A percentile compares a stretch with the other conserved stretches of the same genome.
These are phyloP conservation scores for Drosophila obscura DNA, from an alignment of 1,140 invertebrate species.

Conservation along the genomic window DNA sequence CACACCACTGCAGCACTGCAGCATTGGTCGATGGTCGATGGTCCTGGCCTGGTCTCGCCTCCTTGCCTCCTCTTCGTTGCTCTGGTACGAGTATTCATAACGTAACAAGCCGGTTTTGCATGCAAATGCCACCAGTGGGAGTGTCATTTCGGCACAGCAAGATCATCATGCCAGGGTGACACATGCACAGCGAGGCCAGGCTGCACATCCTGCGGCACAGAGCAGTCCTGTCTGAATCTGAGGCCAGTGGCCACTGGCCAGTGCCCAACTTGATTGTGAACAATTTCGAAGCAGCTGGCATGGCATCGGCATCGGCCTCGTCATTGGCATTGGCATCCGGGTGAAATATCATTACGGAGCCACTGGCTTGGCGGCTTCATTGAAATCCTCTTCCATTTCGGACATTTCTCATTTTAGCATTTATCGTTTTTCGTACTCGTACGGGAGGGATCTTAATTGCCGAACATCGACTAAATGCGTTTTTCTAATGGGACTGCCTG, in stretches of 20 bases:
- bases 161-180: constrained; percentile 44
- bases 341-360: constrained; percentile 55
- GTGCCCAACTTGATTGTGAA: constrained; percentile 27
- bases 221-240: too few species aligned
- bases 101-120: constrained; percentile 51
- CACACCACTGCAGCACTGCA: constrained; percentile 15
- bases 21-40: too few species aligned
- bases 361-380: constrained; percentile 23
- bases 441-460: constrained; percentile 41
- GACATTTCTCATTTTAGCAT: constrained; percentile 54
- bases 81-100: constrained; percentile 54
- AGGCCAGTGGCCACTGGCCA: background rate
- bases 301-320: constrained; percentile 1
- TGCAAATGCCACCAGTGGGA: constrained; percentile 51
- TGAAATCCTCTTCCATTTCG: constrained; percentile 24
- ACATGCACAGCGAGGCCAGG: constrained; percentile 24
- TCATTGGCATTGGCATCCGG: constrained; percentile 7
- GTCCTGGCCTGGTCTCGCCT: constrained; percentile 8
- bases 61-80: constrained; percentile 2
- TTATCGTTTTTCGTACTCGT: constrained; percentile 39
- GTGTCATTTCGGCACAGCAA: constrained; percentile 20
- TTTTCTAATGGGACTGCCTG: constrained; percentile 36
- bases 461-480: constrained; percentile 45
- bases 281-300: constrained; percentile 13
- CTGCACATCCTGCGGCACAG: too few species aligned